Evolutionary conservation across 1,140 invertebrate species (phyloP).

Genomic region (Akabosia matsudoensis): DNA sequence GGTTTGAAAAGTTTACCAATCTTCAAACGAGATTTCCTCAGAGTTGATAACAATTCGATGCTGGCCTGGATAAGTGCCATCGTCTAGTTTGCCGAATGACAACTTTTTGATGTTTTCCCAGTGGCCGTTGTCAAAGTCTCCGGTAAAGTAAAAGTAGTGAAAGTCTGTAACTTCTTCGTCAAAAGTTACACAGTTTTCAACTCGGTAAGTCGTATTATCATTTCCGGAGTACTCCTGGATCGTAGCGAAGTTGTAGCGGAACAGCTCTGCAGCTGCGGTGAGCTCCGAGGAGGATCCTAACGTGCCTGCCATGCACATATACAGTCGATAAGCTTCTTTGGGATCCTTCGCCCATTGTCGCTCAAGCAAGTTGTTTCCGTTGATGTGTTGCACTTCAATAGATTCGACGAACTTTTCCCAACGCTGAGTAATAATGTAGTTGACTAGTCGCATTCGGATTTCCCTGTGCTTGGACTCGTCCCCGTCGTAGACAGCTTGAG

Average conservation of each 20-base stretch:
- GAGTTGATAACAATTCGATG: slow-evolving; percentile 2
- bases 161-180: neutral
- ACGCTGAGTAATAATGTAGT: neutral
- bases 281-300: slow-evolving; percentile 29
- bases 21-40: slow-evolving; percentile 18
- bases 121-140: slow-evolving; percentile 36
- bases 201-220: slow-evolving; percentile 19
- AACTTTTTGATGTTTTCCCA: slow-evolving; percentile 27
- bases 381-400: slow-evolving; percentile 29
- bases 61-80: slow-evolving; percentile 14
- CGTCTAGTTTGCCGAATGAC: neutral
- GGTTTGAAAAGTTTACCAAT: slow-evolving; percentile 11
- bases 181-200: slow-evolving; percentile 10
- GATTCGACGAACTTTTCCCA: slow-evolving; percentile 30
- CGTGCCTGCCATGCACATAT: slow-evolving; percentile 23
- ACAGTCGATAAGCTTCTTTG: slow-evolving; percentile 13
- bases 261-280: slow-evolving; percentile 24
- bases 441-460: slow-evolving; percentile 26
- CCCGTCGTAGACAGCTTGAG: slow-evolving; percentile 29
- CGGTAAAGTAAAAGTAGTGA: slow-evolving; percentile 33
- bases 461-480: slow-evolving; percentile 26
- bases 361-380: slow-evolving; percentile 16
- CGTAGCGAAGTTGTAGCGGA: slow-evolving; percentile 29
- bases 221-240: slow-evolving; percentile 26
- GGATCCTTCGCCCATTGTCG: slow-evolving; percentile 21